phyloP scores from a whole-genome alignment of 2,888 invertebrate genomes.

The Cheilosia variabilis region DNA sequence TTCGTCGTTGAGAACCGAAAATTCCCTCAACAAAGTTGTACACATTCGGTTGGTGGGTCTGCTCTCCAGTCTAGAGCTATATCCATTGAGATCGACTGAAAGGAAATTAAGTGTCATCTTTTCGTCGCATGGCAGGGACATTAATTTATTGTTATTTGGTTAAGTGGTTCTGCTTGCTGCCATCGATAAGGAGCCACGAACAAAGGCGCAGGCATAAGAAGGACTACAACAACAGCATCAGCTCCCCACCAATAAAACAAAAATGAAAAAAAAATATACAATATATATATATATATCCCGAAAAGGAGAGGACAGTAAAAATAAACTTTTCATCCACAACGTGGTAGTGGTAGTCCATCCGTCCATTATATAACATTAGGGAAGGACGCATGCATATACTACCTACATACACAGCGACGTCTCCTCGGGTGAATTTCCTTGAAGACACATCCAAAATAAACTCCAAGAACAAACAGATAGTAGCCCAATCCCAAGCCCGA shows the following conservation, averaged over 20 bases:
- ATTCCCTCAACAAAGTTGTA: conserved; percentile 47
- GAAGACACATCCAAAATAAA: conserved; percentile 47
- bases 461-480: conserved; percentile 39
- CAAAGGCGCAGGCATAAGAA: conserved; percentile 52
- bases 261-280: neutral
- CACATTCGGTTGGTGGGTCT: conserved; percentile 34
- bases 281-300: too few relatives aligned
- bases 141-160: conserved; percentile 74
- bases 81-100: conserved; percentile 63
- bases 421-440: conserved; percentile 38
- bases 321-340: conserved; percentile 42
- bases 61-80: conserved; percentile 28
- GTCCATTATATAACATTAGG: conserved; percentile 46
- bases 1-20: conserved; percentile 33
- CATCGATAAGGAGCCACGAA: conserved; percentile 66
- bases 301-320: conserved; percentile 26
- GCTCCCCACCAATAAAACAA: conserved; percentile 34
- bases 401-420: conserved; percentile 2
- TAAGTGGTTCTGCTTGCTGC: conserved; percentile 73
- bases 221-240: conserved; percentile 44
- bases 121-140: conserved; percentile 72
- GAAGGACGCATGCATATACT: conserved; percentile 15
- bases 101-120: conserved; percentile 74
- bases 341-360: conserved; percentile 30
- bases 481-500: neutral